phyloP scores from a whole-genome alignment of 1,140 invertebrate species.

The Mylabris phalerata region DNA sequence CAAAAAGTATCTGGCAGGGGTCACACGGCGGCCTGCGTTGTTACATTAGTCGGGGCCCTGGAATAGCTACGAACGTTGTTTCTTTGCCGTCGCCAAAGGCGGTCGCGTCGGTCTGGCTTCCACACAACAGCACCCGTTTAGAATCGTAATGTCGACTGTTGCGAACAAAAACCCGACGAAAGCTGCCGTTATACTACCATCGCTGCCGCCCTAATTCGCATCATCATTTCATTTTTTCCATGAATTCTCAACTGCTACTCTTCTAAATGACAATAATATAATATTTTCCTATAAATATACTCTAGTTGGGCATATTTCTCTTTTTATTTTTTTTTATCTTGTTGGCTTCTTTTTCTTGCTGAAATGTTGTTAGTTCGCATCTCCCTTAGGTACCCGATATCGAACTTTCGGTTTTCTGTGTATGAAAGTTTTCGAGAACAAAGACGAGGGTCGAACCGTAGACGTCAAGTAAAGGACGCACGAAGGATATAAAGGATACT shows the following conservation, averaged over 20 bases:
- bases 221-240: slow-evolving; percentile 1
- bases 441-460: slow-evolving; percentile 12
- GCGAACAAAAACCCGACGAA: slow-evolving; percentile 25
- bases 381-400: too few species aligned
- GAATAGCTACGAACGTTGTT: slow-evolving; percentile 30
- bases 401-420: neutral
- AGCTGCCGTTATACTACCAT: slow-evolving; percentile 1
- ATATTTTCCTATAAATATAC: too few species aligned
- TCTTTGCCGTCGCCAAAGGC: slow-evolving; percentile 29
- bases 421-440: neutral
- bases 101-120: slow-evolving; percentile 29
- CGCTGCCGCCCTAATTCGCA: slow-evolving; percentile 3
- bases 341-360: neutral
- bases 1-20: slow-evolving; percentile 30
- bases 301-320: too few species aligned
- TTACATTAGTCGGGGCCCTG: slow-evolving; percentile 23
- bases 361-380: neutral
- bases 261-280: too few species aligned
- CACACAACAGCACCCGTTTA: slow-evolving; percentile 21
- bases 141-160: slow-evolving; percentile 21
- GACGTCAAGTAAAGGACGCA: slow-evolving; percentile 26
- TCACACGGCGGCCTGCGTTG: slow-evolving; percentile 18
- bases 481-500: slow-evolving; percentile 28
- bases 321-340: too few species aligned
- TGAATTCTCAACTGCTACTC: too few species aligned